Conservation (phyloP, 1,140 invertebrate species). For the Tribolium madens region DNA sequence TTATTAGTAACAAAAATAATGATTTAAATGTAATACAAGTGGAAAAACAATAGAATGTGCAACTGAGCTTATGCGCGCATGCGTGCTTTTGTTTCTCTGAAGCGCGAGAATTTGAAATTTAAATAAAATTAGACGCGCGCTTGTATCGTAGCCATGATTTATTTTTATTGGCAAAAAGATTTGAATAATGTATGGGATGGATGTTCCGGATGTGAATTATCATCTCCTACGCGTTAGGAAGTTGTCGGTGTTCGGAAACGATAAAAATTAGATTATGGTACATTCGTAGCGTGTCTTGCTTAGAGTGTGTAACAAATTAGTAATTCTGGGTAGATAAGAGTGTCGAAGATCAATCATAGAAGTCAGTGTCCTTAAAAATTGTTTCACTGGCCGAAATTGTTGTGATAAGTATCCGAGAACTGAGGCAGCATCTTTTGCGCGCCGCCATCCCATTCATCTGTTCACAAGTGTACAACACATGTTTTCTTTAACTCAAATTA, state of each 20-base stretch:
- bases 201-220: conserved; percentile 57
- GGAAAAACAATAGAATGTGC: not conserved
- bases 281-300: conserved; percentile 22
- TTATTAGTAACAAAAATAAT: conserved; percentile 13
- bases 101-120: conserved; percentile 8
- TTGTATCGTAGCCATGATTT: not conserved
- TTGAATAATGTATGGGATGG: conserved; percentile 42
- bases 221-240: conserved; percentile 52
- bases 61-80: not conserved
- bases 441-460: conserved; percentile 26
- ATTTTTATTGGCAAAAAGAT: conserved; percentile 35
- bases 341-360: conserved; percentile 52
- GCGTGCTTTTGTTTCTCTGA: not conserved
- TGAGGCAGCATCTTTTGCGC: conserved; percentile 16
- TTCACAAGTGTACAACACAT: conserved; percentile 53
- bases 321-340: conserved; percentile 49
- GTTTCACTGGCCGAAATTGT: conserved; percentile 42
- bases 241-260: conserved; percentile 56
- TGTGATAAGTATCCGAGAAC: conserved; percentile 15
- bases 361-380: conserved; percentile 53
- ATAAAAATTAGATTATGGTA: conserved; percentile 50
- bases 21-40: not conserved
- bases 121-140: not conserved
- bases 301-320: conserved; percentile 37
- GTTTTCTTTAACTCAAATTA: conserved; percentile 45